phyloP scores from a whole-genome alignment of 2,888 invertebrate genomes.

The Tortricodes alternella region DNA sequence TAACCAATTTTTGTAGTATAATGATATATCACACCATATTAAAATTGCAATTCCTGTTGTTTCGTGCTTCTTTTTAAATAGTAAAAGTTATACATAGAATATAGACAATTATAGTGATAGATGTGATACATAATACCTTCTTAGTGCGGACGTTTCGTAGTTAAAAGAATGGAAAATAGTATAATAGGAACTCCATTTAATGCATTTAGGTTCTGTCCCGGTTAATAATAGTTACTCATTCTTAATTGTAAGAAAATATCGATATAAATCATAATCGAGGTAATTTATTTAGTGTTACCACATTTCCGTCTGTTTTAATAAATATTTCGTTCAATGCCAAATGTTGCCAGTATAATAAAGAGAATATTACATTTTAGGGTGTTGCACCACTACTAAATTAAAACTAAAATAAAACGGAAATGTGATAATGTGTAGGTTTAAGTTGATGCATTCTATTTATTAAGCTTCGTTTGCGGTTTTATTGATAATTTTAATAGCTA shows the following conservation, averaged over 20 bases:
- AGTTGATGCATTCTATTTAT: slow-evolving; percentile 53
- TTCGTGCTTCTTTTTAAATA: slow-evolving; percentile 4
- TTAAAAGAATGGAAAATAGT: slow-evolving; percentile 56
- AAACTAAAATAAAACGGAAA: slow-evolving; percentile 44
- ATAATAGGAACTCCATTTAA: slow-evolving; percentile 53
- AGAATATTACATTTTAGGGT: slow-evolving; percentile 34
- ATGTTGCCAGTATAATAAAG: slow-evolving; percentile 52
- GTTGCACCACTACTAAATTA: slow-evolving; percentile 28
- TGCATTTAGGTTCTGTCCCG: slow-evolving; percentile 68
- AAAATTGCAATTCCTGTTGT: slow-evolving; percentile 12
- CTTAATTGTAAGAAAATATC: slow-evolving; percentile 52
- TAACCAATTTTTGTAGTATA: slow-evolving; percentile 9
- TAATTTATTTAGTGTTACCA: slow-evolving; percentile 49
- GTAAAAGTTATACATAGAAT: not conserved
- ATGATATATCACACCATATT: slow-evolving; percentile 17
- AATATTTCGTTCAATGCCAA: slow-evolving; percentile 46
- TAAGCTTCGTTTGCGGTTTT: slow-evolving; percentile 50
- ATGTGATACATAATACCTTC: slow-evolving; percentile 72
- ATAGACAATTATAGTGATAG: slow-evolving; percentile 47
- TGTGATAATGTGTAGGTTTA: slow-evolving; percentile 50
- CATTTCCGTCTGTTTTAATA: slow-evolving; percentile 52
- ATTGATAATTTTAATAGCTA: slow-evolving; percentile 34
- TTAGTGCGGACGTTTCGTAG: slow-evolving; percentile 50
- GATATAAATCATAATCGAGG: slow-evolving; percentile 51
- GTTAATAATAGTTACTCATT: slow-evolving; percentile 54